Base-by-base conservation (phyloP, 64 coral and sea anemone genomes). In the Platygyra sinensis region DNA sequence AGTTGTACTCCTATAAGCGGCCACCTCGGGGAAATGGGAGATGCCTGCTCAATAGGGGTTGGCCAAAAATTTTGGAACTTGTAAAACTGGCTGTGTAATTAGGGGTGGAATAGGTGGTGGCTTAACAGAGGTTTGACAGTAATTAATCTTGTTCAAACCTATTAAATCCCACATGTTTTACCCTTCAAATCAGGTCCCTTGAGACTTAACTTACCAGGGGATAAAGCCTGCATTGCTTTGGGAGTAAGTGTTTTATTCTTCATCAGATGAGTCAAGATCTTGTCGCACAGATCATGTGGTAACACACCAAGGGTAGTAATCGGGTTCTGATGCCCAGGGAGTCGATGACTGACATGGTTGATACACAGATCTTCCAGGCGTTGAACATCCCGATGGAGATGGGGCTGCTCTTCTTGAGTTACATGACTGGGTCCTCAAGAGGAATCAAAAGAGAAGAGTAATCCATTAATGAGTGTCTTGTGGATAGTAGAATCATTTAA, bases 191-290 rank as follows among this genome's bases (percentile, higher is more conserved):
- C 20, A 30, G 18, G 9, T 18, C 30, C 12, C 19, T 18, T 55
- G 22, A 52, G n/a, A 16, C 10, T 67, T 33, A 30, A 38, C 95
- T 82, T 78, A 96, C 95, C 95, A 91, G 72, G 91, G 82, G 13
- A 96, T 74, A 82, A 96, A 96, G 95, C 88, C 39, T 96, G 91
- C 88, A 96, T 78, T 52, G 85, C 72, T 91, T 96, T 96, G 7
- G 95, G 88, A 71, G 83, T 86, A 32, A 96, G 89, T 29, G 91
- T 72, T 93, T 94, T 96, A 73, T 88, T 90, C 73, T 96, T 94
- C 62, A 96, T 94, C 17, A 96, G 71, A 72, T 88, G 69, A 22
- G 49, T 81, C 75, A 96, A 67, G 24, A 96, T 82, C 78, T 94
- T 96, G 73, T 96, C 95, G 83, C 95, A 96, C 57, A 96, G 24